Evolutionary conservation across 2,797 vertebrate species (phyloP).

Genomic region (Melanotaenia parkinsoni): DNA sequence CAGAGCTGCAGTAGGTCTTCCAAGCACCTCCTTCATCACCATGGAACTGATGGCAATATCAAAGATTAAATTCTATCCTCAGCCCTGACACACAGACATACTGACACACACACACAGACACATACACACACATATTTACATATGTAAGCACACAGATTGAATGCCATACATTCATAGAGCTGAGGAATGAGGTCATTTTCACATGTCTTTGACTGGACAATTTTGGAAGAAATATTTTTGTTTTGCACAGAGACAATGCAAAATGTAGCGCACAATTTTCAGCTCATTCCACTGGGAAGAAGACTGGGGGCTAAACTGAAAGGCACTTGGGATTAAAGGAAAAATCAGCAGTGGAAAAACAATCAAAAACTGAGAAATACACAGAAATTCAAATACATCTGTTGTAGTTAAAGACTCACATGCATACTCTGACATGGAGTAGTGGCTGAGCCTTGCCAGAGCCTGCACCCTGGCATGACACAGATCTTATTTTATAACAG

Average conservation of each 20-base stretch:
- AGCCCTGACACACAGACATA: conserved; percentile 32
- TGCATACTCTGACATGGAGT: conserved; percentile 42
- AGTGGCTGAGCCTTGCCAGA: conserved; percentile 60
- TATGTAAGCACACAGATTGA: conserved; percentile 22
- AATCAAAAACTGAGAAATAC: conserved; percentile 1
- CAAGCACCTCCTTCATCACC: conserved; percentile 67
- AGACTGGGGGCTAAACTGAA: conserved; percentile 16
- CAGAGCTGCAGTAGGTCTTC: conserved; percentile 79
- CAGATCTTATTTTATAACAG: conserved; percentile 59
- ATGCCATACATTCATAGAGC: conserved; percentile 16
- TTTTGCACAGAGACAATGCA: conserved; percentile 2
- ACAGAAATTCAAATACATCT: conserved; percentile 20
- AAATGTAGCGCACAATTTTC: conserved; percentile 18
- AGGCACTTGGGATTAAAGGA: conserved; percentile 22
- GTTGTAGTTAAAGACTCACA: conserved; percentile 8
- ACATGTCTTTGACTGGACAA: conserved; percentile 1
- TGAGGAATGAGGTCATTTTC: conserved; percentile 25
- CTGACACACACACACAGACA: conserved; percentile 22
- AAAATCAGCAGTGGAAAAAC: conserved; percentile 13
- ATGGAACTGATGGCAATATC: conserved; percentile 71
- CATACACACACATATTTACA: conserved; percentile 24
- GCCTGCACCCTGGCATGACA: conserved; percentile 59
- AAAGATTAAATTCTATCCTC: conserved; percentile 75
- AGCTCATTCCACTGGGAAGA: conserved; percentile 20
- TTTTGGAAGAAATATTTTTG: not conserved